phyloP scores from a whole-genome alignment of 2,113 vertebrate species.

The Tangachromis dhanisi region DNA sequence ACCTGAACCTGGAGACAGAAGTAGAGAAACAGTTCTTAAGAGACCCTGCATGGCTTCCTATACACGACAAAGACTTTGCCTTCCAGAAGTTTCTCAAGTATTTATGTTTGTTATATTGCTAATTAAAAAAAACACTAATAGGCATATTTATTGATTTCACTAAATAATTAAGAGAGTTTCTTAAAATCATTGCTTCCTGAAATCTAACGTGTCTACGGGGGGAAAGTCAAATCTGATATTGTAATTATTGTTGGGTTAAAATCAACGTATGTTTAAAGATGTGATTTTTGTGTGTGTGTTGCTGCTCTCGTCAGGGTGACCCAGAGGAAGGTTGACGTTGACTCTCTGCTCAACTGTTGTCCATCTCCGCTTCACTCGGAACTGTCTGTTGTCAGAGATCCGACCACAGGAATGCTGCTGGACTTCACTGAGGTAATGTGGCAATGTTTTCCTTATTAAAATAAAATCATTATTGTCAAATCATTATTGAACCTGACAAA shows the following conservation, averaged over 20 bases:
- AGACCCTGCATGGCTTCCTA: conserved; percentile 81
- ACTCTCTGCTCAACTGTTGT: conserved; percentile 71
- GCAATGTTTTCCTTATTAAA: not conserved
- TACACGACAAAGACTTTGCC: conserved; percentile 78
- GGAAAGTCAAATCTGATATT: not conserved
- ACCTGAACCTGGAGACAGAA: conserved; percentile 77
- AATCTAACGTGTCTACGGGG: not conserved
- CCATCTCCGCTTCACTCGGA: conserved; percentile 76
- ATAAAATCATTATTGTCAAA: not conserved
- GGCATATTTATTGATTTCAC: not conserved
- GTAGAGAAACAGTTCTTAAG: conserved; percentile 77
- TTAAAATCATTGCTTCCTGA: not conserved
- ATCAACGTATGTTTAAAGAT: not conserved
- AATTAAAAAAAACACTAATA: not conserved
- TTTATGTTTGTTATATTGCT: not conserved
- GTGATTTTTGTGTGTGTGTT: not conserved
- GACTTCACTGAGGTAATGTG: conserved; percentile 80
- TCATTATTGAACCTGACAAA: not conserved
- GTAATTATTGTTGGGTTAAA: not conserved
- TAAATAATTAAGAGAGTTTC: not conserved
- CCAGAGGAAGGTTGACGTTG: conserved; percentile 68
- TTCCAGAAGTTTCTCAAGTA: conserved; percentile 81
- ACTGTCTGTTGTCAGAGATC: conserved; percentile 82
- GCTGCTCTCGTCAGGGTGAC: conserved; percentile 63
- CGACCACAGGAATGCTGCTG: conserved; percentile 83